Evolutionary conservation across 2,797 vertebrate species (phyloP).

Genomic region (Chiloscyllium punctatum): DNA sequence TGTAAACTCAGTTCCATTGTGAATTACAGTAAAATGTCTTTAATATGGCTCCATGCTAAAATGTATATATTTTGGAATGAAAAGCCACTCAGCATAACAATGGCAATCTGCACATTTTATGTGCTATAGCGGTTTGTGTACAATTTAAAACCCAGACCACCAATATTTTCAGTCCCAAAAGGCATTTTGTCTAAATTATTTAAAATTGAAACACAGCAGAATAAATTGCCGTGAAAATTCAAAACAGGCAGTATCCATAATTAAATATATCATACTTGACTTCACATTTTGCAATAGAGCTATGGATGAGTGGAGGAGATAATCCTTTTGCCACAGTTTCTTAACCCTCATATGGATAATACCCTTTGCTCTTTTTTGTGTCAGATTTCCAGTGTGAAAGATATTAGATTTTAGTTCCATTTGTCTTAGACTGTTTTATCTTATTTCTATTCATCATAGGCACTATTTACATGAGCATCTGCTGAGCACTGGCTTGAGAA

Average conservation of each 20-base stretch:
- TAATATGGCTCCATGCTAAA: neutral
- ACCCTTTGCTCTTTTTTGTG: neutral
- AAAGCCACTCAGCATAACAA: neutral
- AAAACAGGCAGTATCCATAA: neutral
- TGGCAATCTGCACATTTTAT: neutral
- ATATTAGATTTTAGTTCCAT: neutral
- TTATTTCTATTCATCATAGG: neutral
- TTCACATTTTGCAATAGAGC: neutral
- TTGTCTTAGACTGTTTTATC: neutral
- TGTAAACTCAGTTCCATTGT: neutral
- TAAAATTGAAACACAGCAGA: neutral
- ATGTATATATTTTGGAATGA: neutral
- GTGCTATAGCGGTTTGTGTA: neutral
- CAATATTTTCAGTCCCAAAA: neutral
- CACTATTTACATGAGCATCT: neutral
- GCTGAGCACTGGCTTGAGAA: neutral
- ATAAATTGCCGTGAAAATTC: slow-evolving; percentile 16
- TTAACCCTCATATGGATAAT: slow-evolving; percentile 18
- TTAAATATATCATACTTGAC: slow-evolving; percentile 4
- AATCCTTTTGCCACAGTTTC: neutral
- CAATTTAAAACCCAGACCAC: neutral
- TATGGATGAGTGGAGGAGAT: neutral
- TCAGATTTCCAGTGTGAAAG: neutral
- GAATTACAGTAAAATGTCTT: neutral
- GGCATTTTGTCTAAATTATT: neutral